A percentile compares a stretch with the other conserved stretches of the same genome.
Evolutionary conservation across 2,888 invertebrate genomes (phyloP).

Genomic region (Dorcus parallelipipedus): DNA sequence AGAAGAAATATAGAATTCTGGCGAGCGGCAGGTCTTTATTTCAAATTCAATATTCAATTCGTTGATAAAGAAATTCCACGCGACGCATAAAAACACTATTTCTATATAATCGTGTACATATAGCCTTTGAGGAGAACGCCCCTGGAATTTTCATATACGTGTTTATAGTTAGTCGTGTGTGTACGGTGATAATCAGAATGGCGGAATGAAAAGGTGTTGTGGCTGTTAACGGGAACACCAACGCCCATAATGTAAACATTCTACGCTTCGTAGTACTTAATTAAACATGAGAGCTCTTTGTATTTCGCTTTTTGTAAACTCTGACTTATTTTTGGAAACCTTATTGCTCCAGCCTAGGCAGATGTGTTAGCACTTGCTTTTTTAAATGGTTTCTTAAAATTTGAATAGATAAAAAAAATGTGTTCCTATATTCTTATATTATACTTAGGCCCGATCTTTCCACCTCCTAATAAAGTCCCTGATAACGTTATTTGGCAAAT

Average conservation of each 20-base stretch:
- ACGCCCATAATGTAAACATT: neutral
- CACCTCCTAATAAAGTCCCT: no score
- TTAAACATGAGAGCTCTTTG: neutral
- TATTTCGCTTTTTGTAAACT: no score
- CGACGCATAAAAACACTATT: slow-evolving; percentile 11
- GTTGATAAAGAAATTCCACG: slow-evolving; percentile 12
- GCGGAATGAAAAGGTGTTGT: neutral
- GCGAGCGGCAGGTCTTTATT: neutral
- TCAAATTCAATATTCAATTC: neutral
- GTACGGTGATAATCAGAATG: neutral
- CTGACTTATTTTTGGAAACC: no score
- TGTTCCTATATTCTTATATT: no score
- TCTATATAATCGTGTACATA: neutral
- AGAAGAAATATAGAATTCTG: neutral
- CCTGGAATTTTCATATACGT: slow-evolving; percentile 11
- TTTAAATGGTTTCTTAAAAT: no score
- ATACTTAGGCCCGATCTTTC: no score
- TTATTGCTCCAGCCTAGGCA: no score
- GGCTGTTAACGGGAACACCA: neutral
- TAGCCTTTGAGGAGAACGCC: neutral
- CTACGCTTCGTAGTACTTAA: neutral
- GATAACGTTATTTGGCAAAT: no score
- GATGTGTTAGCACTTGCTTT: no score
- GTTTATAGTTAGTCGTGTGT: neutral
- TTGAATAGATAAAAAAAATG: no score